These are phyloP conservation scores for Hypselothyrea guttata DNA, from an alignment of 2,888 invertebrate species.

Conservation along the genomic window DNA sequence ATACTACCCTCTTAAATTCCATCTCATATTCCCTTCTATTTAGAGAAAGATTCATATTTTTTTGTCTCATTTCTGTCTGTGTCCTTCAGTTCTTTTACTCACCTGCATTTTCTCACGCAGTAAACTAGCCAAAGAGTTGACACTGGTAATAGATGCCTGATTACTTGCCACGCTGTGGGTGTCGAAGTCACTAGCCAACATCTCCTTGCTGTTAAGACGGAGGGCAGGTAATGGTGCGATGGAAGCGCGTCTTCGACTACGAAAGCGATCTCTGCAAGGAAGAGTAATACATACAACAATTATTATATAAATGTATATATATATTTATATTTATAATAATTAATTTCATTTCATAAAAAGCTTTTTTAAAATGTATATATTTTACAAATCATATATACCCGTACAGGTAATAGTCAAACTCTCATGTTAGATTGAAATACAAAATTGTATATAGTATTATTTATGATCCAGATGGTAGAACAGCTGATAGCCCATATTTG, in stretches of 20 bases:
- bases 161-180: slow-evolving; percentile 82
- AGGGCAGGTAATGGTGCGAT: slow-evolving; percentile 84
- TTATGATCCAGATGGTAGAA: too few species aligned
- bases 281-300: background rate
- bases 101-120: slow-evolving; percentile 92
- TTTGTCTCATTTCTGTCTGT: too few species aligned
- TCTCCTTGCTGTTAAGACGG: slow-evolving; percentile 84
- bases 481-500: too few species aligned
- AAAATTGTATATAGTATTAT: too few species aligned
- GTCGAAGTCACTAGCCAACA: slow-evolving; percentile 83
- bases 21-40: too few species aligned
- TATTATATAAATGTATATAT: background rate
- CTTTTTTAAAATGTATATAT: too few species aligned
- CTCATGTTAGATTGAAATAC: too few species aligned
- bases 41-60: too few species aligned
- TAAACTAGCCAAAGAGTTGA: slow-evolving; percentile 92
- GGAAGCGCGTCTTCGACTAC: slow-evolving; percentile 86
- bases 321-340: background rate
- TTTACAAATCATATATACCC: too few species aligned
- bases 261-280: slow-evolving; percentile 85
- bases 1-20: too few species aligned
- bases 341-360: too few species aligned
- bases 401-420: too few species aligned
- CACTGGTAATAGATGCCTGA: slow-evolving; percentile 89
- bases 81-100: slow-evolving; percentile 29